phyloP scores from a whole-genome alignment of 2,113 vertebrate genomes.

The Heterotilapia buettikoferi region DNA sequence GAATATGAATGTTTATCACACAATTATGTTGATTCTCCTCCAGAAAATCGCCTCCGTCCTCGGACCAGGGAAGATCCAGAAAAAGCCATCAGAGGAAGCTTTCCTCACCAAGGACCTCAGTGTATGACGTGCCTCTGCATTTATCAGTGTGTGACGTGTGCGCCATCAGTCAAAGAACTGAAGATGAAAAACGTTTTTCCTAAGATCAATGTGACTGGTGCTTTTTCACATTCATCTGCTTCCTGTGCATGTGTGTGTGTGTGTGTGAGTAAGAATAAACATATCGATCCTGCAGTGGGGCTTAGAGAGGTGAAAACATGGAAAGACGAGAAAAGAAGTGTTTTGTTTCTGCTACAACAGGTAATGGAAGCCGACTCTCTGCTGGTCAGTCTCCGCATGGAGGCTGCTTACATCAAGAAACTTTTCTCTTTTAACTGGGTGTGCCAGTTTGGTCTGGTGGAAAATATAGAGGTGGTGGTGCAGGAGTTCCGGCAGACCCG shows the following conservation, averaged over 20 bases:
- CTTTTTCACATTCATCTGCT: not conserved
- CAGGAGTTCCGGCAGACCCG: constrained; percentile 80
- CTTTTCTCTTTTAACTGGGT: constrained; percentile 81
- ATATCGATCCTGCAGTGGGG: not conserved
- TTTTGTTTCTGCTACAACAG: constrained; percentile 42
- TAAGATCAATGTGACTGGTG: not conserved
- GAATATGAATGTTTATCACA: not conserved
- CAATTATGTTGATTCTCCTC: not conserved
- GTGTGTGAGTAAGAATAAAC: not conserved
- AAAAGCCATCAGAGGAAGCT: constrained; percentile 73
- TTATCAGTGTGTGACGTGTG: not conserved
- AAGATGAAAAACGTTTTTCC: not conserved
- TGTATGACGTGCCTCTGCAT: constrained; percentile 65
- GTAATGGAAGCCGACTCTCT: constrained; percentile 78
- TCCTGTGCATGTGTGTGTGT: not conserved
- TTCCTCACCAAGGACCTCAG: constrained; percentile 77
- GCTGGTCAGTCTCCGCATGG: constrained; percentile 77
- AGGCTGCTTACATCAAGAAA: constrained; percentile 73
- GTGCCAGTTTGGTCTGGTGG: constrained; percentile 80
- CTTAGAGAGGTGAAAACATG: not conserved
- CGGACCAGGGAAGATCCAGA: constrained; percentile 80
- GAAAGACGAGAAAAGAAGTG: accelerated
- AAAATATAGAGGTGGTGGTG: constrained; percentile 77
- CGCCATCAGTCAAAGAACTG: not conserved
- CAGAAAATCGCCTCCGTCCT: constrained; percentile 77